These are phyloP conservation scores for Hemibagrus guttatus DNA, from an alignment of 2,797 vertebrate genomes.

Conservation along the genomic window DNA sequence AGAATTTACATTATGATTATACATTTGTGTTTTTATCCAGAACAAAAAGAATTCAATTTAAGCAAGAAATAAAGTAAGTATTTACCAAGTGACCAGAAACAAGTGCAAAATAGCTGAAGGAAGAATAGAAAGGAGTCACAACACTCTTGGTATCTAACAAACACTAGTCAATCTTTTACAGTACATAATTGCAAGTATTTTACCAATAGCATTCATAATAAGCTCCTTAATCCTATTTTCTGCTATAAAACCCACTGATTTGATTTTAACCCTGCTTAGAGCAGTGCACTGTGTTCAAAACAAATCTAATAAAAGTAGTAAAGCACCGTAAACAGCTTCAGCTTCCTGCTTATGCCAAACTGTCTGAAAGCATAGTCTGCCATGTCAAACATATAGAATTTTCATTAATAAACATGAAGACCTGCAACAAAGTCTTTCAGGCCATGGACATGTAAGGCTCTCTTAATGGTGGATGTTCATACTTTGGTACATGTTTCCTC, in stretches of 20 bases:
- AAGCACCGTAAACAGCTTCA: slow-evolving; percentile 29
- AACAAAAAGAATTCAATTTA: not conserved
- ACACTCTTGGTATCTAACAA: not conserved
- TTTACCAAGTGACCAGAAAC: not conserved
- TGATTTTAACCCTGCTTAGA: not conserved
- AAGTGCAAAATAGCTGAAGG: not conserved
- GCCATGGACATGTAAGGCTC: not conserved
- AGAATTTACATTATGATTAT: not conserved
- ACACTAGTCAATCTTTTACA: not conserved
- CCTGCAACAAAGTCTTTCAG: not conserved
- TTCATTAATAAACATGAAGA: slow-evolving; percentile 34
- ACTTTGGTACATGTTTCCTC: not conserved
- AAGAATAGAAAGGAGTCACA: not conserved
- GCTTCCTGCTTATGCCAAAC: not conserved
- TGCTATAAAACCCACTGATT: slow-evolving; percentile 33
- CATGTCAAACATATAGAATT: not conserved
- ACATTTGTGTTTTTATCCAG: no score
- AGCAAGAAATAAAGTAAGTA: not conserved
- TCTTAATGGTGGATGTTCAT: not conserved
- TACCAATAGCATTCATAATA: not conserved
- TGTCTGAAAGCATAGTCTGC: not conserved
- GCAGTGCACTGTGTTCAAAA: not conserved
- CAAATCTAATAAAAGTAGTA: slow-evolving; percentile 10
- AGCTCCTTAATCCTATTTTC: slow-evolving; percentile 43
- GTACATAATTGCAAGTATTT: not conserved